Conservation (phyloP, 2,797 vertebrate genomes). For the Micropoecilia bifurca region DNA sequence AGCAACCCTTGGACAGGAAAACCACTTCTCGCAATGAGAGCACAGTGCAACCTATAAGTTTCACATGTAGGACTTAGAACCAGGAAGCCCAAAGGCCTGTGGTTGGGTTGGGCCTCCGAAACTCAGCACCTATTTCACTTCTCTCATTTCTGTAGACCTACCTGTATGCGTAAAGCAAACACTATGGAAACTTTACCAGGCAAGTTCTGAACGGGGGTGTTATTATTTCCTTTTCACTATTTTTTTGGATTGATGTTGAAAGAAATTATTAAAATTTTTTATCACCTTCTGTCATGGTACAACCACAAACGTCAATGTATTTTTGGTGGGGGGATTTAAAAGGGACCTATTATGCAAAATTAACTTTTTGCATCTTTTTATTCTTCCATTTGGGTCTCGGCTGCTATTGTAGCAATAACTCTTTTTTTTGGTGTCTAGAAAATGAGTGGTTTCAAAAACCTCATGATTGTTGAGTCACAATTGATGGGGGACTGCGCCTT, state of each 20-base stretch:
- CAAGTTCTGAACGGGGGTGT: neutral
- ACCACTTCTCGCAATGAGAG: slow-evolving; percentile 1
- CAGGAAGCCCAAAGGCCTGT: slow-evolving; percentile 35
- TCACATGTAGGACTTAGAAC: slow-evolving; percentile 17
- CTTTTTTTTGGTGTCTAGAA: too few relatives aligned
- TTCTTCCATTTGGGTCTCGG: too few relatives aligned
- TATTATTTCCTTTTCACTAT: neutral
- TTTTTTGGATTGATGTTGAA: neutral
- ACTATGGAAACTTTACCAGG: neutral
- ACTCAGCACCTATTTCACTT: neutral
- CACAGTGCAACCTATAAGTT: slow-evolving; percentile 1
- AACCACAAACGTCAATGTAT: neutral
- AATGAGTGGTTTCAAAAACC: too few relatives aligned
- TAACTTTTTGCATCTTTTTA: too few relatives aligned
- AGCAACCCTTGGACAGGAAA: slow-evolving; percentile 61
- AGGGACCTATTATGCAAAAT: too few relatives aligned
- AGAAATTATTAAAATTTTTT: neutral
- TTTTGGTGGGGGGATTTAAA: neutral
- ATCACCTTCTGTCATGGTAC: neutral
- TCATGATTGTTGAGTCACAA: too few relatives aligned
- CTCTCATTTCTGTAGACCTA: neutral
- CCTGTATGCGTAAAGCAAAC: neutral
- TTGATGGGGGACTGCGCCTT: too few relatives aligned
- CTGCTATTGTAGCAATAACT: too few relatives aligned
- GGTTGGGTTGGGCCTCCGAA: slow-evolving; percentile 7